Evolutionary conservation across 2,888 invertebrate species (phyloP).

Genomic region (Cheilosia urbana): DNA sequence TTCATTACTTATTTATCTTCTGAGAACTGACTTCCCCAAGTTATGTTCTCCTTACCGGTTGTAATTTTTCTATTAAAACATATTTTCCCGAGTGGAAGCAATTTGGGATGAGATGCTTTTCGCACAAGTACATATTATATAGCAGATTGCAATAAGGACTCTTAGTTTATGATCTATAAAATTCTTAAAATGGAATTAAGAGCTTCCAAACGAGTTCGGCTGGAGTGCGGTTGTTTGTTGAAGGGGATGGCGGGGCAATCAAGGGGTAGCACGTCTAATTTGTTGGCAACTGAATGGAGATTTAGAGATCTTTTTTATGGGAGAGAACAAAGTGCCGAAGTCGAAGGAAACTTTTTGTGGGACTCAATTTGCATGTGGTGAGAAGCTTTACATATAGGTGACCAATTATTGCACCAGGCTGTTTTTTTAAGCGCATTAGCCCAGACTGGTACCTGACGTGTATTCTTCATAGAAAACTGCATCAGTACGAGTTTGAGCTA

Average conservation of each 20-base stretch:
- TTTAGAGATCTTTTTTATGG: no score
- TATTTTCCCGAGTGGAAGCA: constrained; percentile 16
- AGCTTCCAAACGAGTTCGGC: constrained; percentile 26
- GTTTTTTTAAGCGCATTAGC: no score
- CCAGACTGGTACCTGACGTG: no score
- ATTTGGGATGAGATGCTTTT: constrained; percentile 43
- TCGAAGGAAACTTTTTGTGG: no score
- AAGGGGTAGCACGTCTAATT: no score
- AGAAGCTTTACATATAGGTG: no score
- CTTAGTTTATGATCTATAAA: constrained; percentile 62
- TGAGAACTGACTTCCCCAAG: constrained; percentile 10
- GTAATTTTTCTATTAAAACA: constrained; percentile 50
- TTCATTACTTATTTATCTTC: constrained; percentile 51
- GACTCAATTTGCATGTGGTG: no score
- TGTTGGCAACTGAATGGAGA: no score
- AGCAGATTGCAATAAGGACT: constrained; percentile 52
- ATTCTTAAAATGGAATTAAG: constrained; percentile 47
- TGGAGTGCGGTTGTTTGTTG: constrained; percentile 16
- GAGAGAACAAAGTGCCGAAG: no score
- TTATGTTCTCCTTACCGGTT: constrained; percentile 19
- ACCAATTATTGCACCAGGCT: no score
- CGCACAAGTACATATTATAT: neutral
- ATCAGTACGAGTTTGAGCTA: no score
- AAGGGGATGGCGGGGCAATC: neutral
- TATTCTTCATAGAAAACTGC: no score